Evolutionary conservation across 2,797 vertebrate genomes (phyloP), one percentile per base, ranked within the genome.

Genomic region (Clangula hyemalis): DNA sequence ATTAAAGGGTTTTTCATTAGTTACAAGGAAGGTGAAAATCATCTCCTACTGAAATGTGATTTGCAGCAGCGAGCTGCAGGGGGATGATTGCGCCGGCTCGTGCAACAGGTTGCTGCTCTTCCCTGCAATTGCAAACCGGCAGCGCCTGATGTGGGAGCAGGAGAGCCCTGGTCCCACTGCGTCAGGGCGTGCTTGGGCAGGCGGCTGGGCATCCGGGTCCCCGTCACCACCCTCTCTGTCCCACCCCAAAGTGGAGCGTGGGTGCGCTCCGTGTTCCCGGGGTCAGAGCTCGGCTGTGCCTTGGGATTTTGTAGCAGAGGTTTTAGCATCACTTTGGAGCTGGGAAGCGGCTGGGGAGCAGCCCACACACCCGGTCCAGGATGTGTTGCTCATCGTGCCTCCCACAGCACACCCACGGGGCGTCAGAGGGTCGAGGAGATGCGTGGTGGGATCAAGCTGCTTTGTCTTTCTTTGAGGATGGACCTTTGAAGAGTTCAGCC

Each of bases 1-100:
- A 95, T 91, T 89, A 90, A 94, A 94, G 62, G 66, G 53, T 36
- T 91, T 89, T 93, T 91, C 93, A 91, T 90, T 93, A 94, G 91
- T 91, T 89, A 75, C 78, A n/a, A 91, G 62, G 66, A 87, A 90
- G 72, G 68, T 68, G 75, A 87, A 91, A 90, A 90, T 89, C 88
- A 89, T 84, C 89, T 82, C 16, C 81, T 87, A 45, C 89, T 58
- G 83, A 78, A 81, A 81, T 75, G 85, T 87, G 91, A 74, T 89
- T 80, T 87, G 78, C 72, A 79, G 89, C 87, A 47, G 47, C 34
- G 34, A 82, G 54, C 90, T 78, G 78, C 58, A 39, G 83, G 93
- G 78, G 78, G 53, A 28, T 45, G 71, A 75, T 36, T 60, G 74
- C 70, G 34, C n/a, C 0, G 0, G 20, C 47, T 45, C n/a, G 60